Conservation (phyloP, 2,113 vertebrate species). For the Amphilophus citrinellus region DNA sequence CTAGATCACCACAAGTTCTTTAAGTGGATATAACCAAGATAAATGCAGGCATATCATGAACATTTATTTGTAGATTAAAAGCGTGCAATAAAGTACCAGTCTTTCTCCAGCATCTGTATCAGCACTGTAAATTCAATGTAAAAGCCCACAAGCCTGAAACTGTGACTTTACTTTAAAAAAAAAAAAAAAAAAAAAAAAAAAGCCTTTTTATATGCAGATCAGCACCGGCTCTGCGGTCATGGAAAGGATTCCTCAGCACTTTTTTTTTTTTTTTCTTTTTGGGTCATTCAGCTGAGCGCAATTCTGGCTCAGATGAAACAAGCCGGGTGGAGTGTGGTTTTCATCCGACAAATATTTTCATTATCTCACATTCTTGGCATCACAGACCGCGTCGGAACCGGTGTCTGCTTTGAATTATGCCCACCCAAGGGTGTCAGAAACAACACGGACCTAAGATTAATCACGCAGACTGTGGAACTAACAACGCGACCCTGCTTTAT, state of each 20-base stretch:
- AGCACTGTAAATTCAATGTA: constrained; percentile 4
- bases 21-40: background rate
- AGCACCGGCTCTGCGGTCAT: constrained; percentile 43
- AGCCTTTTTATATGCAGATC: constrained; percentile 45
- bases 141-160: constrained; percentile 5
- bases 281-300: constrained; percentile 53
- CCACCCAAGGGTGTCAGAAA: constrained; percentile 63
- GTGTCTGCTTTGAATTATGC: constrained; percentile 69
- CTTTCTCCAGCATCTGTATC: constrained; percentile 66
- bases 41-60: background rate
- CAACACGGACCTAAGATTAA: constrained; percentile 32
- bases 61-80: constrained; percentile 22
- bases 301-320: constrained; percentile 56
- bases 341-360: constrained; percentile 76
- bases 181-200: no score
- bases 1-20: background rate
- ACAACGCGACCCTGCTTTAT: constrained; percentile 1
- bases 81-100: constrained; percentile 9
- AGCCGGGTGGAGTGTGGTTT: constrained; percentile 53
- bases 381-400: constrained; percentile 29
- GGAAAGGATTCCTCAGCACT: constrained; percentile 46
- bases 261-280: background rate
- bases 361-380: constrained; percentile 75
- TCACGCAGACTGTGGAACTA: background rate
- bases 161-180: constrained; percentile 35